Percentiles rank a stretch among this genome's conserved stretches.
Evolutionary conservation across 2,113 vertebrate species (phyloP).

Genomic region (Agelaius tricolor): DNA sequence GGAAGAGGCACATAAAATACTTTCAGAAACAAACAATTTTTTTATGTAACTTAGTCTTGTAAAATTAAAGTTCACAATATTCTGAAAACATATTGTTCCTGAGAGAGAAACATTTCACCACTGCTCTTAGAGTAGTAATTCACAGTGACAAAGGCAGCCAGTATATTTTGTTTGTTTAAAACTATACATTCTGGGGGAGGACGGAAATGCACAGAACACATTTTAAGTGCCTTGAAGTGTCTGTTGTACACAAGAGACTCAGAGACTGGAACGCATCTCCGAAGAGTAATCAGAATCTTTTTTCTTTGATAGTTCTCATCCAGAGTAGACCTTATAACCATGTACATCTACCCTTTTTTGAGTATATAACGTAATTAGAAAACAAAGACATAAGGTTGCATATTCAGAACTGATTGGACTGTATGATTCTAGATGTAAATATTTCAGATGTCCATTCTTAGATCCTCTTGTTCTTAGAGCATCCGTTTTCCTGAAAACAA

Average conservation of each 20-base stretch:
- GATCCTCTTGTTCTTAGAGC: background rate
- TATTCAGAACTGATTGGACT: background rate
- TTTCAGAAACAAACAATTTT: constrained; percentile 34
- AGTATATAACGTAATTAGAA: background rate
- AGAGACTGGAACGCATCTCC: background rate
- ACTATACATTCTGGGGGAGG: constrained; percentile 16
- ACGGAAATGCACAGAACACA: constrained; percentile 4
- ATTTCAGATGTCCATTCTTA: background rate
- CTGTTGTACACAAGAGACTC: constrained; percentile 24
- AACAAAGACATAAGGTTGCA: background rate
- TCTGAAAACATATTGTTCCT: constrained; percentile 51
- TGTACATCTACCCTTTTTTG: background rate
- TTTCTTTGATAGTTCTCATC: background rate
- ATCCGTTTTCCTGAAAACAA: background rate
- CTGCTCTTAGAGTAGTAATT: constrained; percentile 49
- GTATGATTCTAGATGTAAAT: background rate
- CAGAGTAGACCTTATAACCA: background rate
- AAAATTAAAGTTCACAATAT: constrained; percentile 54
- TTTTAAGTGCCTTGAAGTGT: constrained; percentile 38
- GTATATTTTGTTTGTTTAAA: constrained; percentile 48
- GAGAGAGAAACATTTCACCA: constrained; percentile 56
- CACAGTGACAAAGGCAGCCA: constrained; percentile 56
- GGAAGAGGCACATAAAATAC: constrained; percentile 54
- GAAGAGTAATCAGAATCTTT: background rate
- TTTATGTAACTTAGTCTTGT: constrained; percentile 18